A percentile compares a stretch with the other conserved stretches of the same genome.
Conservation (phyloP, 2,888 invertebrate species). For the Drosophila cognata region DNA sequence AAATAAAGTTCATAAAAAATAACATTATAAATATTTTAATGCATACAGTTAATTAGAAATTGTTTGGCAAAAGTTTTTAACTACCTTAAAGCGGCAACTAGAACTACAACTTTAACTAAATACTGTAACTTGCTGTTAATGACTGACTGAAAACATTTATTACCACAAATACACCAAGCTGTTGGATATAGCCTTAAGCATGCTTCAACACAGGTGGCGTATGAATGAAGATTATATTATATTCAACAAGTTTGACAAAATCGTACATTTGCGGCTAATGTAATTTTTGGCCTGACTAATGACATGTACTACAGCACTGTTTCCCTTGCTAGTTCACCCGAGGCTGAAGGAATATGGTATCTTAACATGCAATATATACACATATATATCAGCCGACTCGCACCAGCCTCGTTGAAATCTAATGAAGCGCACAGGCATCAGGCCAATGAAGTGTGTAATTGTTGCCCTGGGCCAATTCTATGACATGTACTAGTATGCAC, state of each 20-base stretch:
- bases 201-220: not conserved
- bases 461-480: constrained; percentile 46
- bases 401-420: constrained; percentile 20
- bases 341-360: not conserved
- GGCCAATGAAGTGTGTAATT: constrained; percentile 65
- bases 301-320: not conserved
- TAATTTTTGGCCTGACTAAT: not conserved
- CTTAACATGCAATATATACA: constrained; percentile 29
- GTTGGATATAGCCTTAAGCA: not conserved
- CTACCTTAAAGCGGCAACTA: not conserved
- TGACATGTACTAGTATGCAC: constrained; percentile 18
- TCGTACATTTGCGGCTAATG: not conserved
- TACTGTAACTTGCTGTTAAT: not conserved
- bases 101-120: not conserved
- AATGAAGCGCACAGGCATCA: constrained; percentile 52
- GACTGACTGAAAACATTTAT: not conserved
- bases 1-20: not conserved
- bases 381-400: not conserved
- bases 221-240: not conserved
- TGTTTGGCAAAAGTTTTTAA: not conserved
- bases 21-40: not conserved
- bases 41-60: not conserved
- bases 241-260: not conserved
- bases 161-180: not conserved
- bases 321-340: not conserved